These are phyloP conservation scores for Ganaspis brasiliensis DNA, from an alignment of 2,888 invertebrate genomes.

Conservation along the genomic window DNA sequence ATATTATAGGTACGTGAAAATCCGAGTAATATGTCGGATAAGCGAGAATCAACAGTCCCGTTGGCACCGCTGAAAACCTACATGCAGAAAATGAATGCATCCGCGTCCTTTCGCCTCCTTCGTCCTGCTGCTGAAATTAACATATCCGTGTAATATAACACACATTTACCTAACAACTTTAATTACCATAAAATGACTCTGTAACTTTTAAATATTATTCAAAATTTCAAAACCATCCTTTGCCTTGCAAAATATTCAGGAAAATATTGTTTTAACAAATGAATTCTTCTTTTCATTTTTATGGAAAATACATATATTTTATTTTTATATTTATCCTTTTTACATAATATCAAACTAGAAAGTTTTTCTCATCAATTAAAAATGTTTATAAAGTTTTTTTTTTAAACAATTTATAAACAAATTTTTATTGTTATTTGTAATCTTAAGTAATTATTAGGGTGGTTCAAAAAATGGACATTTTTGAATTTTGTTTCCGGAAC, in stretches of 20 bases:
- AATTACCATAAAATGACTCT: slow-evolving; percentile 42
- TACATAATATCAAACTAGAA: no score
- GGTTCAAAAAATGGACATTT: no score
- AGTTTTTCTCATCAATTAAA: no score
- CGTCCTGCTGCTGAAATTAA: slow-evolving; percentile 35
- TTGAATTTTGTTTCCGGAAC: no score
- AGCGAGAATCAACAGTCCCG: slow-evolving; percentile 33
- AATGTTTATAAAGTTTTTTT: no score
- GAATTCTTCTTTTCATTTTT: no score
- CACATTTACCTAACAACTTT: slow-evolving; percentile 24
- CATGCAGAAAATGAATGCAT: slow-evolving; percentile 49
- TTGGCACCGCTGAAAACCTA: slow-evolving; percentile 39
- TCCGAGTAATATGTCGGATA: slow-evolving; percentile 30
- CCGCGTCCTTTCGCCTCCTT: slow-evolving; percentile 31
- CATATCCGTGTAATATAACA: slow-evolving; percentile 21
- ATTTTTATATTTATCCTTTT: no score
- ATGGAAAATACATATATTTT: no score
- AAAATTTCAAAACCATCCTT: background rate
- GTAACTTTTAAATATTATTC: background rate
- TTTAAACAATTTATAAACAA: no score
- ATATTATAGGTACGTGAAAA: slow-evolving; percentile 40
- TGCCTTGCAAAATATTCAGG: background rate
- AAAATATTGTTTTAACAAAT: background rate
- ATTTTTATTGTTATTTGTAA: no score
- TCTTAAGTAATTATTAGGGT: no score